phyloP scores from a whole-genome alignment of 2,113 vertebrate genomes.

The Anhinga rufa region DNA sequence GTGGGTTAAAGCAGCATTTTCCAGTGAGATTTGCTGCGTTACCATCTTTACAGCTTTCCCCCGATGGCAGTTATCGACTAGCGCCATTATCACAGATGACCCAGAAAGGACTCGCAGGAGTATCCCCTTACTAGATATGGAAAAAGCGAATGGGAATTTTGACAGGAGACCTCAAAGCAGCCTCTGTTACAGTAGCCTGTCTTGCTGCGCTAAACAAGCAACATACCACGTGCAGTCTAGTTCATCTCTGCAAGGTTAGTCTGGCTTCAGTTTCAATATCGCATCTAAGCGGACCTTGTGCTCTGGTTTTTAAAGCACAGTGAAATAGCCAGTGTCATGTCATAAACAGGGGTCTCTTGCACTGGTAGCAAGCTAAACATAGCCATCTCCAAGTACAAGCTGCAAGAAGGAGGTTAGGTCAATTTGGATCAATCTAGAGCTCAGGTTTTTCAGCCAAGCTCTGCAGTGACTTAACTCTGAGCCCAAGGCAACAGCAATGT shows the following conservation, averaged over 20 bases:
- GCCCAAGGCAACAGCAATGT: neutral
- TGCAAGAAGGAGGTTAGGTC: neutral
- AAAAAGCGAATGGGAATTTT: neutral
- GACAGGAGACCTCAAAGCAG: neutral
- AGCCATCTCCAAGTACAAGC: neutral
- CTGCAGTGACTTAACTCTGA: neutral
- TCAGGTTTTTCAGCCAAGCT: neutral
- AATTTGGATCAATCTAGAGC: neutral
- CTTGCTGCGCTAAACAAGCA: neutral
- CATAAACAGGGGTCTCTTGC: neutral
- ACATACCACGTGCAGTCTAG: neutral
- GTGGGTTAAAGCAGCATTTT: neutral
- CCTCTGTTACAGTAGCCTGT: neutral
- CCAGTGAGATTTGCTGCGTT: neutral
- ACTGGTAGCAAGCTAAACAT: neutral
- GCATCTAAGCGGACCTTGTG: accelerated
- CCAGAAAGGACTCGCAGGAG: neutral
- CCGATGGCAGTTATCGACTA: neutral
- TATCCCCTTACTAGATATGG: neutral
- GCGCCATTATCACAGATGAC: neutral
- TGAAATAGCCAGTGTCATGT: neutral
- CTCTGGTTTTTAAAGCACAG: neutral
- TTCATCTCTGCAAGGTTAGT: neutral
- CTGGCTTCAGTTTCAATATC: neutral
- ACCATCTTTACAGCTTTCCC: neutral